Evolutionary conservation across 2,888 invertebrate genomes (phyloP).

Genomic region (Periphyllus acericola): DNA sequence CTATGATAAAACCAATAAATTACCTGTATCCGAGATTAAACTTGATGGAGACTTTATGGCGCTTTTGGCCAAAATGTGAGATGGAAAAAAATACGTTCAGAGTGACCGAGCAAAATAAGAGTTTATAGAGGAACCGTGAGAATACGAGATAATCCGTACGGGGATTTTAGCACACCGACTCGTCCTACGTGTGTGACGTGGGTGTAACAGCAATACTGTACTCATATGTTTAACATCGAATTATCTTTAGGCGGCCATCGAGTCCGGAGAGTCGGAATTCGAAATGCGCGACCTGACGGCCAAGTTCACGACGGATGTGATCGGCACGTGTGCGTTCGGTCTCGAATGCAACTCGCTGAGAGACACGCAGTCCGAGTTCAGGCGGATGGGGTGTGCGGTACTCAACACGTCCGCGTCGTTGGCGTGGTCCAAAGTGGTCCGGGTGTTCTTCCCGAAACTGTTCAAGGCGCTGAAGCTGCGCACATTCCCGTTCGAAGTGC

Average conservation of each 20-base stretch:
- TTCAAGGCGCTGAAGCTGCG: slow-evolving; percentile 64
- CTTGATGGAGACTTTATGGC: too few relatives aligned
- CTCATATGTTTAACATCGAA: too few relatives aligned
- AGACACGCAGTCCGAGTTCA: slow-evolving; percentile 68
- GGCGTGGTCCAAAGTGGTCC: slow-evolving; percentile 64
- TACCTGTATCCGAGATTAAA: too few relatives aligned
- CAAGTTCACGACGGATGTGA: slow-evolving; percentile 70
- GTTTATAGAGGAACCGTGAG: too few relatives aligned
- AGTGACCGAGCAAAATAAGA: too few relatives aligned
- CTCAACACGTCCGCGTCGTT: slow-evolving; percentile 67
- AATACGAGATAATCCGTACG: too few relatives aligned
- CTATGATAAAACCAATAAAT: too few relatives aligned
- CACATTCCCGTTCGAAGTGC: slow-evolving; percentile 64
- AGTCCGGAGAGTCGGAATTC: slow-evolving; percentile 64
- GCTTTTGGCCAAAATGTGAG: too few relatives aligned
- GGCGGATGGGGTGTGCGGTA: slow-evolving; percentile 67
- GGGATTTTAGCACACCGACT: too few relatives aligned
- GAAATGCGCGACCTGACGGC: slow-evolving; percentile 68
- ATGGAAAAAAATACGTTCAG: too few relatives aligned
- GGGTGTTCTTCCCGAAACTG: slow-evolving; percentile 64
- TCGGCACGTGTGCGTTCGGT: slow-evolving; percentile 70
- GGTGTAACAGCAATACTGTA: too few relatives aligned
- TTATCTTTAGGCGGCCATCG: slow-evolving; percentile 33
- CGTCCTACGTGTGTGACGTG: too few relatives aligned
- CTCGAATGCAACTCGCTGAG: slow-evolving; percentile 68